Conservation (phyloP, 2,797 vertebrate genomes). For the Poeciliopsis turneri region DNA sequence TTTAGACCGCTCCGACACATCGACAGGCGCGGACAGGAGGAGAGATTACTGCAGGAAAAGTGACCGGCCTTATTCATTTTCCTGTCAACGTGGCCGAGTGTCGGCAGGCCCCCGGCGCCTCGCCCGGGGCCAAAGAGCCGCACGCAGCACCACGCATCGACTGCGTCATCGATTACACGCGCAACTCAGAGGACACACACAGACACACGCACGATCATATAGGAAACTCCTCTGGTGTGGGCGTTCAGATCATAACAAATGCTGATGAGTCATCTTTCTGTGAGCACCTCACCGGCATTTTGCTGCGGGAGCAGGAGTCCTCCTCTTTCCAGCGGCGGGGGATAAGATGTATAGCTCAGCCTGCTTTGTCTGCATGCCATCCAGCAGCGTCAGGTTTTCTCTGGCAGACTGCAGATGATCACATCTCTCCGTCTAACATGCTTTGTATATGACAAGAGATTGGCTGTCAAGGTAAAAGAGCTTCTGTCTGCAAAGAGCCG, state of each 20-base stretch:
- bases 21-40: conserved; percentile 19
- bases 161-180: conserved; percentile 43
- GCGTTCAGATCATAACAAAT: conserved; percentile 77
- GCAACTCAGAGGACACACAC: conserved; percentile 30
- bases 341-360: conserved; percentile 35
- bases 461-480: conserved; percentile 18
- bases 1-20: conserved; percentile 33
- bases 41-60: conserved; percentile 50
- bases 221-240: conserved; percentile 79
- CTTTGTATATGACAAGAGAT: conserved; percentile 28
- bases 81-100: conserved; percentile 39
- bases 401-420: conserved; percentile 30
- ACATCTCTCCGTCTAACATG: conserved; percentile 21
- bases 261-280: conserved; percentile 80
- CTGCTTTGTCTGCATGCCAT: conserved; percentile 44
- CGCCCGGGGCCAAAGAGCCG: conserved; percentile 30
- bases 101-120: conserved; percentile 43
- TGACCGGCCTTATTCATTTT: conserved; percentile 45
- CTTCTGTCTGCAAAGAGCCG: not conserved
- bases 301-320: conserved; percentile 55
- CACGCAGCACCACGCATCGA: conserved; percentile 43
- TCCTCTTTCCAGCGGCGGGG: conserved; percentile 39
- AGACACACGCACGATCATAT: conserved; percentile 19
- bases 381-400: conserved; percentile 59
- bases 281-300: conserved; percentile 58